Evolutionary conservation across 2,113 vertebrate genomes (phyloP).

Genomic region (Triplophysa tibetana): DNA sequence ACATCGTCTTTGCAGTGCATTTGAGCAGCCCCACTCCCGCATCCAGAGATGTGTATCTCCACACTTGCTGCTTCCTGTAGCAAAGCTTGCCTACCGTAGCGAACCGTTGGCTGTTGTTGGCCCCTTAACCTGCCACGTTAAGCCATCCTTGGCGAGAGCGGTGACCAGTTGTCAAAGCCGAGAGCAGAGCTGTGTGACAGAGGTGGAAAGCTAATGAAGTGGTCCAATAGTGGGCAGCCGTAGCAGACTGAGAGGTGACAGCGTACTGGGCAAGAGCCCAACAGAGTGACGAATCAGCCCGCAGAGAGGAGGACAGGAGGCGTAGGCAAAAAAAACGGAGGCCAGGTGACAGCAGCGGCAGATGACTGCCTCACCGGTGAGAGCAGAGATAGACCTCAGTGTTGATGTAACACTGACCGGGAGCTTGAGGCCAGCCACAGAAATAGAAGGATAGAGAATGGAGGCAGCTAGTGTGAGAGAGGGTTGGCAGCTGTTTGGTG

Average conservation of each 20-base stretch:
- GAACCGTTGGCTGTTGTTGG: slow-evolving; percentile 64
- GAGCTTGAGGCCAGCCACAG: slow-evolving; percentile 13
- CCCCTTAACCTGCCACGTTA: slow-evolving; percentile 65
- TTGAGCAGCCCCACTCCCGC: not conserved
- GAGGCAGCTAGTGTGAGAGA: not conserved
- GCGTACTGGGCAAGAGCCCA: slow-evolving; percentile 71
- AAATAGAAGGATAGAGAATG: not conserved
- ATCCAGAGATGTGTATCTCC: slow-evolving; percentile 23
- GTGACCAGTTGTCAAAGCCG: slow-evolving; percentile 71
- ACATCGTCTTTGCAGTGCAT: not conserved
- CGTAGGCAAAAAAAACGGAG: not conserved
- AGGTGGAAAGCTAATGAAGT: slow-evolving; percentile 82
- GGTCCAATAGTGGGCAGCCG: slow-evolving; percentile 76
- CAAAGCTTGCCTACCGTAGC: slow-evolving; percentile 54
- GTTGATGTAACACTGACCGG: slow-evolving; percentile 48
- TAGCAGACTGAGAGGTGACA: slow-evolving; percentile 74
- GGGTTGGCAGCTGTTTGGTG: not conserved
- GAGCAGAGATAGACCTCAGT: slow-evolving; percentile 62
- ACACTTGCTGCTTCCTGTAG: not conserved
- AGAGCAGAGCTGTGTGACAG: slow-evolving; percentile 74
- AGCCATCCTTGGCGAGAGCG: slow-evolving; percentile 28
- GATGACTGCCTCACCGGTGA: slow-evolving; percentile 71
- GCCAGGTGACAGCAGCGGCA: slow-evolving; percentile 67
- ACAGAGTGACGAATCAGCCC: slow-evolving; percentile 73
- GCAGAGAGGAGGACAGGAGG: slow-evolving; percentile 54